These are phyloP conservation scores for Chrysomallon squamiferum DNA, from an alignment of 1,140 invertebrate species.

Conservation along the genomic window DNA sequence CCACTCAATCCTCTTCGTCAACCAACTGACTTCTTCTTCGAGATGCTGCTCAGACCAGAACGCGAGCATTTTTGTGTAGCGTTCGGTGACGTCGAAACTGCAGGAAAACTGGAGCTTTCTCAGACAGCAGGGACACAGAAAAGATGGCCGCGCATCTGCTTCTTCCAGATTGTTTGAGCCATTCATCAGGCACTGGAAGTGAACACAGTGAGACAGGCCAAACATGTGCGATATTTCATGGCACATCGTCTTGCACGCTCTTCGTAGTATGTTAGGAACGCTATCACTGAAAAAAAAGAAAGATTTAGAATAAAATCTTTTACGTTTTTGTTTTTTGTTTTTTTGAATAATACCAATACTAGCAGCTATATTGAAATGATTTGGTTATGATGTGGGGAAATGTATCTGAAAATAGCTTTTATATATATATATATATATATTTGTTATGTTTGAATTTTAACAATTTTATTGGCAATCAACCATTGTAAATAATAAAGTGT, in stretches of 20 bases:
- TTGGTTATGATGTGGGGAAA: no score
- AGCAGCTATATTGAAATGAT: no score
- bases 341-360: no score
- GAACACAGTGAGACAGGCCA: slow-evolving; percentile 43
- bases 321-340: no score
- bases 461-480: no score
- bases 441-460: no score
- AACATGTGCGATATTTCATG: slow-evolving; percentile 52
- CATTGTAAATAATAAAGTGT: no score
- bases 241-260: slow-evolving; percentile 39
- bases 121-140: slow-evolving; percentile 47
- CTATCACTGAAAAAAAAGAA: no score
- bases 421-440: no score
- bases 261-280: slow-evolving; percentile 5
- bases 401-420: no score
- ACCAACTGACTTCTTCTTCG: slow-evolving; percentile 20
- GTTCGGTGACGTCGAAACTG: slow-evolving; percentile 33
- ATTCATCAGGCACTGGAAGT: slow-evolving; percentile 49
- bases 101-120: slow-evolving; percentile 37
- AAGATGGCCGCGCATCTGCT: slow-evolving; percentile 26
- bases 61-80: slow-evolving; percentile 32
- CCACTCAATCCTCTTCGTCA: slow-evolving; percentile 20
- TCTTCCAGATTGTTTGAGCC: slow-evolving; percentile 39
- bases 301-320: no score
- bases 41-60: slow-evolving; percentile 25